phyloP scores from a whole-genome alignment of 2,113 vertebrate species.

The Limnothrissa miodon region DNA sequence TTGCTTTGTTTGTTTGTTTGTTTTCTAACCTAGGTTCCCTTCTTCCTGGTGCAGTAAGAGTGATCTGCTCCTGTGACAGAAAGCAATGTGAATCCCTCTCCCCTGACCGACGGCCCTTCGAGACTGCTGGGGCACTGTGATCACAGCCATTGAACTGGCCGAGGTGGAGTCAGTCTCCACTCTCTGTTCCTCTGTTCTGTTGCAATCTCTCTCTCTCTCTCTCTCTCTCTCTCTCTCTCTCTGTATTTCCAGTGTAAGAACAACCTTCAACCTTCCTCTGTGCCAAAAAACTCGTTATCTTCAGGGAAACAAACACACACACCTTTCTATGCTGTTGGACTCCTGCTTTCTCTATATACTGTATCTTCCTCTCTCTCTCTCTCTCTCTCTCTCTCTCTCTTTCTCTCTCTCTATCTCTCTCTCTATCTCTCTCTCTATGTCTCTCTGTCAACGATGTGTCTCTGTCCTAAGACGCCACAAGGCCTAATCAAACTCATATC shows the following conservation, averaged over 20 bases:
- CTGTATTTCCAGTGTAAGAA: conserved; percentile 44
- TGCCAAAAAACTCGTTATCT: conserved; percentile 67
- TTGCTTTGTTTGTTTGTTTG: background rate
- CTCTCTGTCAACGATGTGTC: background rate
- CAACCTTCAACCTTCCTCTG: conserved; percentile 42
- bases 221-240: background rate
- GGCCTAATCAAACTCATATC: background rate
- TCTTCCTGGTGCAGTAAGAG: conserved; percentile 15
- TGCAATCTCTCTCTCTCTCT: background rate
- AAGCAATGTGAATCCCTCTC: conserved; percentile 36
- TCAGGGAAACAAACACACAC: conserved; percentile 63
- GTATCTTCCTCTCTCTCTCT: background rate
- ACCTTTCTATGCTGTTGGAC: conserved; percentile 48
- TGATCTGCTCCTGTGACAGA: conserved; percentile 32
- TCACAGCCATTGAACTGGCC: conserved; percentile 17
- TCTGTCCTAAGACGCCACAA: background rate
- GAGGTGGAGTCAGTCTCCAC: background rate
- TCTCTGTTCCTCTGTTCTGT: background rate
- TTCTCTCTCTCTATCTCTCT: background rate
- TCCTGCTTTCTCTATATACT: conserved; percentile 36
- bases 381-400: background rate
- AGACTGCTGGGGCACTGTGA: conserved; percentile 56
- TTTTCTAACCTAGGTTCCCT: conserved; percentile 30
- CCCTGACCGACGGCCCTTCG: conserved; percentile 7
- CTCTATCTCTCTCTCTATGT: background rate